Conservation (phyloP, 2,888 invertebrate genomes). For the Leptopilina myrica region DNA sequence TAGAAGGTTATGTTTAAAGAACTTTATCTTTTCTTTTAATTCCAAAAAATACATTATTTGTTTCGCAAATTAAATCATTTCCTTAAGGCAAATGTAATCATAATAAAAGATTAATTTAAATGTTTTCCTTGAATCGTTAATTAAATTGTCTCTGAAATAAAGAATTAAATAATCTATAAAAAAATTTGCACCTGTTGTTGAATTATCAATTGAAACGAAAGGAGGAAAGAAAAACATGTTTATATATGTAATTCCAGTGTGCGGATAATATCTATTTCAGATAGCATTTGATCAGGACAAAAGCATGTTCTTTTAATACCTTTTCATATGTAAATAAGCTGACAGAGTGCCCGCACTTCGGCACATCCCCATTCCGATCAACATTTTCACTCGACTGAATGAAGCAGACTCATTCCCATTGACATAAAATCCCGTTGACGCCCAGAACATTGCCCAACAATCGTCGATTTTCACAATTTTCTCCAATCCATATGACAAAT, state of each 20-base stretch:
- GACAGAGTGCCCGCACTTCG: constrained; percentile 23
- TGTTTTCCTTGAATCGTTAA: no score
- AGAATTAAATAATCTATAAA: no score
- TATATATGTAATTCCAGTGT: background rate
- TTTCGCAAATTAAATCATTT: no score
- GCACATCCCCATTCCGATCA: constrained; percentile 4
- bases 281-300: constrained; percentile 29
- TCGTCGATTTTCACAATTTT: background rate
- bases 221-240: background rate
- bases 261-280: constrained; percentile 1
- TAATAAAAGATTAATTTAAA: no score
- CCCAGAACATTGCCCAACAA: constrained; percentile 4
- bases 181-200: no score
- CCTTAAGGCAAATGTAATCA: no score
- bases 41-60: no score
- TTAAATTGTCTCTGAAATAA: no score
- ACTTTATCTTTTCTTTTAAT: no score
- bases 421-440: constrained; percentile 8
- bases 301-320: constrained; percentile 10
- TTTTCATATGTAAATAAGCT: constrained; percentile 28
- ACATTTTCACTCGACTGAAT: constrained; percentile 12
- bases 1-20: no score
- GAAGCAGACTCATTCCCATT: constrained; percentile 2
- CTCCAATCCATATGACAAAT: background rate
- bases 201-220: no score